Evolutionary conservation across 2,888 invertebrate genomes (phyloP), one percentile per base, ranked within the genome.

Genomic region (Pollenia angustigena): DNA sequence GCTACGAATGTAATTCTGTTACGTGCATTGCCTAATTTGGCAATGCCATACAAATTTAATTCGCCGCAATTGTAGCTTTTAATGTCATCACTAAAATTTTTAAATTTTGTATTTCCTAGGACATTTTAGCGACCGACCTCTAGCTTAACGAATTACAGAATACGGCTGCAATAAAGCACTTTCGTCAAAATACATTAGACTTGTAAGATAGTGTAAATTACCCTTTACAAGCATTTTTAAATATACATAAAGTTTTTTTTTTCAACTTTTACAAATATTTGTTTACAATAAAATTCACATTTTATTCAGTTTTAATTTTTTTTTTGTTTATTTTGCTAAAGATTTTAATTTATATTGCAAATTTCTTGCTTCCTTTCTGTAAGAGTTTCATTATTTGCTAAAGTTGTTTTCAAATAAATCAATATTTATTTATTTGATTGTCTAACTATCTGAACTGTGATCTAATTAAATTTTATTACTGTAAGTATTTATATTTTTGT

Each of bases 401-500:
- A 2, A 23, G 32, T 48, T 14, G 66, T 48, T 48, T 18, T 4
- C 9, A 32, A 48, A n/a, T 50, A 32, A 32, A 58, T 7, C 18
- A 14, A 32, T 48, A 9, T 48, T 32, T 10, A 66, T 66, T 66
- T 32, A 50, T 50, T 66, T 66, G n/a, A 12, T 50, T 66, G 18
- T 48, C 48, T 66, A 48, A 56, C 44, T 72, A 58, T 44, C 12
- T 56, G 23, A 4, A 58, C 4, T 46, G n/a, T 16, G n/a, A 58
- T 58, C 23, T 18, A 72, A 58, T 72, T 58, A 72, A 56, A 46
- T 72, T 46, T 72, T 56, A 72, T 72, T 46, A 9, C n/a, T 72
- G n/a, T 44, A 72, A 72, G 58, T 72, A 72, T 72, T 72, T 79
- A 48, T 23, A 18, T 14, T 69, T 40, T 40, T 56, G 56, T 66